These are phyloP conservation scores for Hymenochirus boettgeri DNA, from an alignment of 2,113 vertebrate species.

Conservation along the genomic window DNA sequence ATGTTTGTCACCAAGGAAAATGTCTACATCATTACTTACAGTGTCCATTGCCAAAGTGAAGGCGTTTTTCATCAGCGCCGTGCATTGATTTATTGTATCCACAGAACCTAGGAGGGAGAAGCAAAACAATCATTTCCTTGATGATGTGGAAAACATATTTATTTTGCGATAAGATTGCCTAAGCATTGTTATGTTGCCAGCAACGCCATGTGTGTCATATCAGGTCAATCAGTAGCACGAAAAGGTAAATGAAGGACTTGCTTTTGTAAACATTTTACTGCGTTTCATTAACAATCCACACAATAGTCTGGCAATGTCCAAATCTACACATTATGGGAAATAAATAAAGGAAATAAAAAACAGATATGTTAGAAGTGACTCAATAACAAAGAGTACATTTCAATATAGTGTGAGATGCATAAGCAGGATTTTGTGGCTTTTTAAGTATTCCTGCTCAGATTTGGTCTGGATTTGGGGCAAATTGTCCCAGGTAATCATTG, in stretches of 20 bases:
- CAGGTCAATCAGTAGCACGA: constrained; percentile 10
- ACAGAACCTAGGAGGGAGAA: constrained; percentile 81
- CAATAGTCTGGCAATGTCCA: too few relatives aligned
- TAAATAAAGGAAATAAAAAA: too few relatives aligned
- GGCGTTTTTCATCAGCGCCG: constrained; percentile 84
- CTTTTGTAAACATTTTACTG: neutral
- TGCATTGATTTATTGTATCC: constrained; percentile 93
- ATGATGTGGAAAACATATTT: constrained; percentile 28
- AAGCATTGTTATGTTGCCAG: constrained; percentile 10
- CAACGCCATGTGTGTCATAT: neutral
- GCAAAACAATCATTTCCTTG: constrained; percentile 32
- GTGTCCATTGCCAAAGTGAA: constrained; percentile 93
- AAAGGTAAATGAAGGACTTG: neutral
- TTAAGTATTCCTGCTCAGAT: too few relatives aligned
- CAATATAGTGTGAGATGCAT: too few relatives aligned
- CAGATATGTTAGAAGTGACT: too few relatives aligned
- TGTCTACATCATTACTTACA: constrained; percentile 70
- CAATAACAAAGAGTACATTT: too few relatives aligned
- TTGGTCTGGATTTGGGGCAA: too few relatives aligned
- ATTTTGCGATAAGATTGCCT: constrained; percentile 23
- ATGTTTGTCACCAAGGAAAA: neutral
- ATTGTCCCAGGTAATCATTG: too few relatives aligned
- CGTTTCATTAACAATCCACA: neutral
- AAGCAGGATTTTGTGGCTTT: too few relatives aligned
- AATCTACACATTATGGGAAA: too few relatives aligned